Evolutionary conservation across 2,113 vertebrate species (phyloP), one percentile per base, ranked within the genome.

Genomic region (Rattus rattus): DNA sequence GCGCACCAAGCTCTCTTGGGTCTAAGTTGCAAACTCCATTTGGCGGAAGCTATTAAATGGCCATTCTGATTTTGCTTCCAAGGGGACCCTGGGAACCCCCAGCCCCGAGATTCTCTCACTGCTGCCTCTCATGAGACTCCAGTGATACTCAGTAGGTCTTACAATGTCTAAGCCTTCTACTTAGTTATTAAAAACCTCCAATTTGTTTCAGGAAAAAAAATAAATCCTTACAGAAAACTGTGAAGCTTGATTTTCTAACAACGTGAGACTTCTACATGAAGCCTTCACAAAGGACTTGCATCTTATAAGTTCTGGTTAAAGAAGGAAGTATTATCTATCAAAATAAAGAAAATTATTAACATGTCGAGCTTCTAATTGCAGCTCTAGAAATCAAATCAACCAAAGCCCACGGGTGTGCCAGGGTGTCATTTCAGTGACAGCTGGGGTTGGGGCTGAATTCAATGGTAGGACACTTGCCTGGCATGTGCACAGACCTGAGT

Each of bases 241-340:
- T 77, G 75, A 92, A 81, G 61, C 36, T 88, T 77, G n/a, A 85
- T 63, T 94, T 85, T 88, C n/a, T 85, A 90, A 54, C 39, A 84
- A 73, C 5, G 12, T n/a, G 70, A 94, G 47, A 79, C 7, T 59
- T 43, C 43, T 43, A 43, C 43, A 43, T 43, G 43, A 43, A 43
- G 43, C 43, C 3, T 43, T 43, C 43, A 43, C 43, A 3, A 43
- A 43, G 43, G 43, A 43, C 43, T 43, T 43, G 3, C 43, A 4
- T 91, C 13, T 85, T 39, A 26, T n/a, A 47, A 75, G 13, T 22
- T 14, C 19, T 63, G 73, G 19, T 1, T 47, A 79, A 88, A 73
- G 54, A 88, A n/a, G 63, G 63, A 79, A 77, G 56, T 30, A 3
- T 61, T 63, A 52, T 86, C 65, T 88, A 61, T 22, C 22, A 86